phyloP scores from a whole-genome alignment of 1,140 invertebrate species.

The Philaenus spumarius region DNA sequence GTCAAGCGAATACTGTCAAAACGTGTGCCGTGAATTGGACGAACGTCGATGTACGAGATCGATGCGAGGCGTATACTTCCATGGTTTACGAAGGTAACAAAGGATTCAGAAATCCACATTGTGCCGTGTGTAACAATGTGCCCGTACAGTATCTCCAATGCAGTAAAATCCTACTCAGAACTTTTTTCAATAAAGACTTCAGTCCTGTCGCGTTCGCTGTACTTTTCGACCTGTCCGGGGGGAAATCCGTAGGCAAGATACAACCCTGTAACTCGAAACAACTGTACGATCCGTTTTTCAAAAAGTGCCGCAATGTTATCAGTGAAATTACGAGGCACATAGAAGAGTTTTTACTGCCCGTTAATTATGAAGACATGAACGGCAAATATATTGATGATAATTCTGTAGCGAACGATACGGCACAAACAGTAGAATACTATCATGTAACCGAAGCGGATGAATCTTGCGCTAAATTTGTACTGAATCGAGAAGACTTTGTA shows the following conservation, averaged over 20 bases:
- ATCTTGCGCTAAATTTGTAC: slow-evolving; percentile 40
- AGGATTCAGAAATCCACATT: slow-evolving; percentile 49
- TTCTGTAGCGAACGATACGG: slow-evolving; percentile 3
- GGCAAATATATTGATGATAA: not conserved
- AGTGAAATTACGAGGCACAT: slow-evolving; percentile 29
- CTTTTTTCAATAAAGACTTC: slow-evolving; percentile 37
- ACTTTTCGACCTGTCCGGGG: slow-evolving; percentile 42
- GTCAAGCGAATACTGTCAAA: slow-evolving; percentile 29
- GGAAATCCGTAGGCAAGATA: slow-evolving; percentile 37
- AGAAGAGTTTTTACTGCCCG: not conserved
- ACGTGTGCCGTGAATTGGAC: slow-evolving; percentile 37
- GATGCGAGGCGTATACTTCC: slow-evolving; percentile 41
- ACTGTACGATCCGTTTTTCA: slow-evolving; percentile 48
- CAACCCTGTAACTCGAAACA: slow-evolving; percentile 33
- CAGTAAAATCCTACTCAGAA: slow-evolving; percentile 18
- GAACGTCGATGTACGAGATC: slow-evolving; percentile 31
- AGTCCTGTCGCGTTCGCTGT: slow-evolving; percentile 44
- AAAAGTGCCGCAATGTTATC: slow-evolving; percentile 41
- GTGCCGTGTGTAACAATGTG: slow-evolving; percentile 48
- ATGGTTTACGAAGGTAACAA: slow-evolving; percentile 38
- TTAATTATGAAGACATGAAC: not conserved
- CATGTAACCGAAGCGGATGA: slow-evolving; percentile 22
- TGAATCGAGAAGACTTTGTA: slow-evolving; percentile 40
- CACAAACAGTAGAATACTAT: slow-evolving; percentile 7
- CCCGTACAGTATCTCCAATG: slow-evolving; percentile 39